A percentile compares a stretch with the other conserved stretches of the same genome.
These are phyloP conservation scores for Cheilinus undulatus DNA, from an alignment of 2,113 vertebrate species.

Conservation along the genomic window DNA sequence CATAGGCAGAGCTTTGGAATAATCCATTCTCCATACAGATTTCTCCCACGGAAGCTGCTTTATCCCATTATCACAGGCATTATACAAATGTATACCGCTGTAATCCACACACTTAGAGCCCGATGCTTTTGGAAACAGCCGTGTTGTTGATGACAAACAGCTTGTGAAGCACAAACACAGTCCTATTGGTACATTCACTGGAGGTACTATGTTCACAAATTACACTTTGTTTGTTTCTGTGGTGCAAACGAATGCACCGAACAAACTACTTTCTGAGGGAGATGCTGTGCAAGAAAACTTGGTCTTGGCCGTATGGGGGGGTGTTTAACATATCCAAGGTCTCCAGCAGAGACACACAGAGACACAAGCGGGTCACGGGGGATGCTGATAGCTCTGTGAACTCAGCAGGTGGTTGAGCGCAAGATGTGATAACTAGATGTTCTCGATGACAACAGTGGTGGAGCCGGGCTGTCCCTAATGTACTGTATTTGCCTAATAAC, in stretches of 20 bases:
- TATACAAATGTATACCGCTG: constrained; percentile 82
- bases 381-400: constrained; percentile 79
- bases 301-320: constrained; percentile 63
- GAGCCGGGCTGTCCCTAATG: constrained; percentile 68
- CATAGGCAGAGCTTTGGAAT: constrained; percentile 80
- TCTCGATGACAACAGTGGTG: constrained; percentile 75
- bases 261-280: constrained; percentile 60
- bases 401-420: constrained; percentile 81
- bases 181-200: constrained; percentile 7
- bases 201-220: constrained; percentile 37
- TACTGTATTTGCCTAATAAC: constrained; percentile 78
- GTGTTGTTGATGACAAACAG: constrained; percentile 68
- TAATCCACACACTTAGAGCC: constrained; percentile 82
- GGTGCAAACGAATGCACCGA: constrained; percentile 24
- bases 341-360: constrained; percentile 80
- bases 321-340: constrained; percentile 84
- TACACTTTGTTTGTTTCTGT: constrained; percentile 37
- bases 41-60: constrained; percentile 81
- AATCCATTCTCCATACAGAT: constrained; percentile 85
- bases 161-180: constrained; percentile 52
- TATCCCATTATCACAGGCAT: constrained; percentile 85
- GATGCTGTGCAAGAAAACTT: constrained; percentile 50
- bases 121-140: constrained; percentile 70
- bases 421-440: constrained; percentile 85
- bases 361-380: constrained; percentile 72